Base-by-base conservation (phyloP, 2,113 vertebrate genomes). In the Dryoscopus gambensis region DNA sequence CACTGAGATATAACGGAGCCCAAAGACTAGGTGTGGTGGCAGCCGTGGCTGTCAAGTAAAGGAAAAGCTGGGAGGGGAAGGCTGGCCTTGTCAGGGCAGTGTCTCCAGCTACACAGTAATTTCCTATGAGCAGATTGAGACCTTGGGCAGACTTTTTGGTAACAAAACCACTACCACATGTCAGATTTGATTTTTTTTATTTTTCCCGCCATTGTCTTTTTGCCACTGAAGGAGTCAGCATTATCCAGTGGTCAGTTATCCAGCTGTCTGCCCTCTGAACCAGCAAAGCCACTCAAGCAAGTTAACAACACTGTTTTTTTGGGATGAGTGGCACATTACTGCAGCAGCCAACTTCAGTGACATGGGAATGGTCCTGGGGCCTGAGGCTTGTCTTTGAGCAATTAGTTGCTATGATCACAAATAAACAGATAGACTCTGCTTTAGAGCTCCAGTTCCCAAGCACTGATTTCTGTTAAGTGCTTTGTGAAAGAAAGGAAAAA, bases 41-140 rank as follows among this genome's bases (percentile, higher is more conserved):
- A 82, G 57, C 87, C 0, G 9, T 76, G 52, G 65, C 86, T 96
- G 96, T 93, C 82, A 97, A 95, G 50, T 82, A 96, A 59, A 98
- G 97, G 97, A 98, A 98, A 84, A 95, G 95, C 96, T 94, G 97
- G 96, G 95, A 97, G 93, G 86, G 71, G 87, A 95, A 90, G 70
- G 84, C 71, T 94, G 87, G 68, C 96, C 95, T 97, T 96, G 94
- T 95, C 93, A 95, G 92, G 90, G 94, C 73, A 89, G 78, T 93
- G 92, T 96, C 95, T 91, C 67, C 27, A 6, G 76, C 88, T 86
- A 27, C 46, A 77, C 55, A 71, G 94, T 91, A 79, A 97, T 96
- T 97, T 97, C 96, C 97, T 94, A 82, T 95, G 88, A 86, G 81
- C 91, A 68, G 78, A 59, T 60, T 44, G 95, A 85, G 92, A 91